Conservation (phyloP, 1,140 invertebrate species). For the Lepidurus arcticus region DNA sequence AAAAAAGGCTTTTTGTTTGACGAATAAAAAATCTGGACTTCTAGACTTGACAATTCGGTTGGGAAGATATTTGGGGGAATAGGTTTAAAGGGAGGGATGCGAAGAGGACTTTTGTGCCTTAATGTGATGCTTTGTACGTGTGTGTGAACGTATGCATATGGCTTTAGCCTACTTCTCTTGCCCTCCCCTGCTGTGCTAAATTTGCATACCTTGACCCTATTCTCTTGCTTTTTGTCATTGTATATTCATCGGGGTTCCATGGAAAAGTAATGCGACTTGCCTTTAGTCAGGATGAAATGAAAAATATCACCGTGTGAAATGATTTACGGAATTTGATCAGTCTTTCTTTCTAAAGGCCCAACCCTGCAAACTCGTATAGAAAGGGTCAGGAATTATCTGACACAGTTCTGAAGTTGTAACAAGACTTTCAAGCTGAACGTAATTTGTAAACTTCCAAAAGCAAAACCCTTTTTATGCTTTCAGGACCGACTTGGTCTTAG, state of each 20-base stretch:
- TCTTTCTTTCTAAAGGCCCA: not conserved
- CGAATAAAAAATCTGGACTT: too few species aligned
- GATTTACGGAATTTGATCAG: not conserved
- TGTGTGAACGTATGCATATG: slow-evolving; percentile 17
- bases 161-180: not conserved
- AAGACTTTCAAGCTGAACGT: too few species aligned
- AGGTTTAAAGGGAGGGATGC: not conserved
- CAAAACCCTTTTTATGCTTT: too few species aligned
- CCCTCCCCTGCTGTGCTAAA: slow-evolving; percentile 4
- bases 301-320: not conserved
- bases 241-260: not conserved
- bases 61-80: not conserved
- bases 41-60: not conserved
- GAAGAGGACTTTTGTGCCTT: not conserved
- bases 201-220: slow-evolving; percentile 18
- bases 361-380: not conserved
- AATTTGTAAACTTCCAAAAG: too few species aligned
- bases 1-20: not conserved
- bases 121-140: slow-evolving; percentile 19
- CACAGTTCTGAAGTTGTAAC: not conserved
- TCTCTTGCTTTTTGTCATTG: slow-evolving; percentile 11
- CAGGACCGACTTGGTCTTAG: too few species aligned
- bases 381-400: not conserved
- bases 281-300: slow-evolving; percentile 15
- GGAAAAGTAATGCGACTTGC: slow-evolving; percentile 3